Percentiles rank a stretch among this genome's conserved stretches.
phyloP scores from a whole-genome alignment of 1,140 invertebrate genomes.

The Rhynchophorus ferrugineus region DNA sequence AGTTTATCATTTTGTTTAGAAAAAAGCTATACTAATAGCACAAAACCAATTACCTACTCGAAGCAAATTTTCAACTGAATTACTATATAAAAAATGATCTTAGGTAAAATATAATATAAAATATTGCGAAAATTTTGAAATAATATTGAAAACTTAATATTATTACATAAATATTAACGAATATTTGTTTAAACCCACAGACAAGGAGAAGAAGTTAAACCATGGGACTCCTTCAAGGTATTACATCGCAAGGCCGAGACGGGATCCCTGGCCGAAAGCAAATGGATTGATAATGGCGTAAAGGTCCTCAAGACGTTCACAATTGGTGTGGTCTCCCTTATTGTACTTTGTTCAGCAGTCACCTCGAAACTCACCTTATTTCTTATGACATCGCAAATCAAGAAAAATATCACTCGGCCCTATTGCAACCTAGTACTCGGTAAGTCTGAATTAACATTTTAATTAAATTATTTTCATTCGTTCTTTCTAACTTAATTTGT shows the following conservation, averaged over 20 bases:
- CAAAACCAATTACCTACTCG: not conserved
- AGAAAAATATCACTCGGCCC: constrained; percentile 59
- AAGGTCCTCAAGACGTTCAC: not conserved
- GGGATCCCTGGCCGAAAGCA: constrained; percentile 1
- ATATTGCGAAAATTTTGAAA: too few species aligned
- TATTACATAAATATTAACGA: not conserved
- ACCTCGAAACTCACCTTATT: constrained; percentile 77
- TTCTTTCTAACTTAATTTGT: too few species aligned
- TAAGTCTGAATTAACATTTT: too few species aligned
- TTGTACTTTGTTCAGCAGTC: constrained; percentile 72
- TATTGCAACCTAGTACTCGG: constrained; percentile 77
- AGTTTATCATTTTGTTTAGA: not conserved
- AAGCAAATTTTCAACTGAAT: not conserved
- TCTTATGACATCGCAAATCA: constrained; percentile 85
- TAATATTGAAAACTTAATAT: too few species aligned
- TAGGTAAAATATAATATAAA: not conserved
- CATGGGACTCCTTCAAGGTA: constrained; percentile 8
- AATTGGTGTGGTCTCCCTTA: constrained; percentile 48
- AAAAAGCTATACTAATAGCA: not conserved
- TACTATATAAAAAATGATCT: not conserved
- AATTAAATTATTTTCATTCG: too few species aligned
- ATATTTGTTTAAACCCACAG: constrained; percentile 8
- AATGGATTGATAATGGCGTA: constrained; percentile 5
- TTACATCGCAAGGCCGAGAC: constrained; percentile 9
- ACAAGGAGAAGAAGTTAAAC: constrained; percentile 12